Evolutionary conservation across 2,113 vertebrate species (phyloP).

Genomic region (Philantomba maxwellii): DNA sequence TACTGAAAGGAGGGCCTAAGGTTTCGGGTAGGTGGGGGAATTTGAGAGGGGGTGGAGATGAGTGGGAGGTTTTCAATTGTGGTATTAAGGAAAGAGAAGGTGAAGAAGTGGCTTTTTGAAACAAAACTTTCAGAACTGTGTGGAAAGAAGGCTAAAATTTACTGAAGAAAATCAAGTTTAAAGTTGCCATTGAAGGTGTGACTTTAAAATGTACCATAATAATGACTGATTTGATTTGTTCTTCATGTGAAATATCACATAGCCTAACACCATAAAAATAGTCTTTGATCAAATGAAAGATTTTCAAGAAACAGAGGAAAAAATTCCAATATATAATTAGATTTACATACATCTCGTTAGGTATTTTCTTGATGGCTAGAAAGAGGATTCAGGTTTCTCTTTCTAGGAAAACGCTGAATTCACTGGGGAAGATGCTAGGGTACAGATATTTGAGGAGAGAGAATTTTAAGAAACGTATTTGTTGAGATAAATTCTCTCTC

Average conservation of each 20-base stretch:
- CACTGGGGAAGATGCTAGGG: not conserved
- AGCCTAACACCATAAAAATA: not conserved
- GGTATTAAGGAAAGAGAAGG: not conserved
- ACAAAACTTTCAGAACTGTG: not conserved
- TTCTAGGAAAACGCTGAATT: not conserved
- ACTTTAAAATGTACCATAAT: not conserved
- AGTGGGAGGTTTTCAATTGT: constrained; percentile 17
- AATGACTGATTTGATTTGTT: not conserved
- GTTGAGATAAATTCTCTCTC: not conserved
- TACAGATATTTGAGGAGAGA: not conserved
- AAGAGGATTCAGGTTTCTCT: not conserved
- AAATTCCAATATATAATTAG: not conserved
- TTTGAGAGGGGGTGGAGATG: not conserved
- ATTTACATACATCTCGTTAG: not conserved
- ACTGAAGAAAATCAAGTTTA: not conserved
- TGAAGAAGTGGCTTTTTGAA: not conserved
- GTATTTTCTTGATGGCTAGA: not conserved
- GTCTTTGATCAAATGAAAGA: not conserved
- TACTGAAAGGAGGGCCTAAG: constrained; percentile 30
- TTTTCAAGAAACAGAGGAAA: not conserved
- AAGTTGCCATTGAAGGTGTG: not conserved
- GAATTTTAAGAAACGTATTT: not conserved
- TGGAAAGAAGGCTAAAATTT: not conserved
- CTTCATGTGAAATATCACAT: not conserved
- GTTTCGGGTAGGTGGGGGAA: constrained; percentile 1